Conservation (phyloP, 2,888 invertebrate genomes). For the Rhynchonema sp. region DNA sequence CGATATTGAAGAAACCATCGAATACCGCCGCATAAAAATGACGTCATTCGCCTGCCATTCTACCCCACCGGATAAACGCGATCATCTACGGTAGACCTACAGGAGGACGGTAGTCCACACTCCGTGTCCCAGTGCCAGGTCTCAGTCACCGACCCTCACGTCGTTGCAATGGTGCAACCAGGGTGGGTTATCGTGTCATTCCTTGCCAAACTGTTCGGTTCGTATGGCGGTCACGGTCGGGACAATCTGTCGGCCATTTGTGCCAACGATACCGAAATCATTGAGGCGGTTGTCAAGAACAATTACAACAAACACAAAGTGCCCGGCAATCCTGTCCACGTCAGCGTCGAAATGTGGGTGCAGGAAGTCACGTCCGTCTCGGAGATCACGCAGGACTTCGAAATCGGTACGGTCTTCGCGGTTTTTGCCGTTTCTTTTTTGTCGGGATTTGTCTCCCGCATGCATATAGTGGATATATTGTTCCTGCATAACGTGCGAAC, state of each 20-base stretch:
- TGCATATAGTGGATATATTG: too few relatives aligned
- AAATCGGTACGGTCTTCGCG: conserved; percentile 1
- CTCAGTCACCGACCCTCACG: neutral
- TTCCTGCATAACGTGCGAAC: too few relatives aligned
- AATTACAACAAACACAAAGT: conserved; percentile 5
- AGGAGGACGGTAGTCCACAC: neutral
- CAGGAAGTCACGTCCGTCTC: conserved; percentile 7
- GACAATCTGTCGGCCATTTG: conserved; percentile 9
- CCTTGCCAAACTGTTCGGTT: conserved; percentile 21
- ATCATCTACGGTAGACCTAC: too few relatives aligned
- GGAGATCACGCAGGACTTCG: conserved; percentile 7
- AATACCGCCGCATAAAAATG: too few relatives aligned
- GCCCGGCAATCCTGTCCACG: conserved; percentile 4
- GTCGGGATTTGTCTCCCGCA: too few relatives aligned
- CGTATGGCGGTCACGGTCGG: conserved; percentile 11
- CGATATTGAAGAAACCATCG: too few relatives aligned
- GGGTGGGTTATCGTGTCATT: conserved; percentile 27
- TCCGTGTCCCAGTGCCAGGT: neutral
- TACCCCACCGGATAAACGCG: too few relatives aligned
- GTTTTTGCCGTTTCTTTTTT: too few relatives aligned
- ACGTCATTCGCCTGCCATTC: too few relatives aligned
- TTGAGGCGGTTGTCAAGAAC: conserved; percentile 18
- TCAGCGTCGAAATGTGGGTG: conserved; percentile 7
- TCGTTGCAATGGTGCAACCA: conserved; percentile 19
- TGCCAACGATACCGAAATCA: conserved; percentile 26